Base-by-base conservation (phyloP, 2,888 invertebrate species). In the Drosophila gaucha region DNA sequence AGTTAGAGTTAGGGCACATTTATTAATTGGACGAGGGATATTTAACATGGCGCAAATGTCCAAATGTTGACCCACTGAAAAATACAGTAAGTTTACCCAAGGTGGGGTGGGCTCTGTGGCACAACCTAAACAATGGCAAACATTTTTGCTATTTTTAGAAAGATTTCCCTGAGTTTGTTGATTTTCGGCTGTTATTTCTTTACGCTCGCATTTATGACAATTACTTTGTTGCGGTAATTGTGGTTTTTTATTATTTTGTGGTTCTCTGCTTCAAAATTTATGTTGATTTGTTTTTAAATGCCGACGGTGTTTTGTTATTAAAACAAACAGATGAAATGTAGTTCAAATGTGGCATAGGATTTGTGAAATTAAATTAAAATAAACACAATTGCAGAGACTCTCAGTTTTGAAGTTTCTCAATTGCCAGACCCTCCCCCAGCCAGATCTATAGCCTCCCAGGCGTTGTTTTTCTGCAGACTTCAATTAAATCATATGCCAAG, bases 261-360 rank as follows among this genome's bases (percentile, higher is more conserved):
- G 43, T 47, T 56, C 31, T 6, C 8, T 20, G 28, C 18, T 30
- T 9, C 6, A 3, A 52, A 14, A 54, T 58, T 52, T 43, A 50
- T 60, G 74, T 59, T 85, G 75, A 85, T 85, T 86, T 67, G 70
- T 67, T 85, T 85, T 85, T 85, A 85, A 85, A 75, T 78, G 88
- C 57, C 69, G 64, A 35, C 68, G 50, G 68, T 41, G 51, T 63
- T 69, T 67, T 74, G 63, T 72, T 80, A 62, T 73, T 68, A 68
- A 84, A 75, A 74, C 49, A 74, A 84, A 79, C 58, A 73, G 39
- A 43, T 9, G 54, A 54, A 58, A 64, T 56, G 30, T 71, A 64
- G 39, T 46, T 58, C 43, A 69, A 39, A 41, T 65, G 28, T 74
- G 70, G 8, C 35, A 52, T 56, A 57, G 58, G 41, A 50, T 69